phyloP scores from a whole-genome alignment of 2,113 vertebrate species.

The Ranitomeya variabilis region DNA sequence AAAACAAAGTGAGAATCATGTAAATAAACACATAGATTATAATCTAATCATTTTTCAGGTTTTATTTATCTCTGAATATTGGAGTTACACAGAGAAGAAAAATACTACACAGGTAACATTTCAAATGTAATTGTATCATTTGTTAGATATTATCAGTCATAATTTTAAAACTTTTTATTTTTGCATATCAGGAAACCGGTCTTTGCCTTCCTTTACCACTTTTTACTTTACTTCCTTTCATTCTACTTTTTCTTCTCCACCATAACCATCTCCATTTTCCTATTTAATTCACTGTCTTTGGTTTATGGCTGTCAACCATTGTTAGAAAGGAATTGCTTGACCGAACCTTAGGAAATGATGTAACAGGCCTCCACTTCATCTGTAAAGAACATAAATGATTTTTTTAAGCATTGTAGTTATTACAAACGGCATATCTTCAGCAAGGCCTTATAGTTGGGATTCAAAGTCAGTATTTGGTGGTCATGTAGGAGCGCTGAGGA shows the following conservation, averaged over 20 bases:
- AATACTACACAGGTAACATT: background rate
- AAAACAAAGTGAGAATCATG: constrained; percentile 33
- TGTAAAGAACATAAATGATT: too few relatives aligned
- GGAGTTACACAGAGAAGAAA: background rate
- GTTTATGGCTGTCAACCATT: background rate
- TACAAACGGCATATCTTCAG: too few relatives aligned
- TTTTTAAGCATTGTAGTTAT: too few relatives aligned
- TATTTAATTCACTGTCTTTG: background rate
- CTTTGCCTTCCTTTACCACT: background rate
- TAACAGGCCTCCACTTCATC: too few relatives aligned
- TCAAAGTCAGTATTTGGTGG: too few relatives aligned
- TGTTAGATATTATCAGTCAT: background rate
- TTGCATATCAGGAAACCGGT: background rate
- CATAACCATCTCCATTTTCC: too few relatives aligned
- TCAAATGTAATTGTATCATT: background rate
- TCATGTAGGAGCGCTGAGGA: too few relatives aligned
- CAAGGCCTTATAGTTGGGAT: too few relatives aligned
- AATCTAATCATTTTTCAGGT: background rate
- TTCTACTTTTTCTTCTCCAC: background rate
- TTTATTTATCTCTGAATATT: constrained; percentile 1
- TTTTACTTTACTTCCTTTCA: background rate
- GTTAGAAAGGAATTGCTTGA: background rate
- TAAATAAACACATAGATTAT: constrained; percentile 30
- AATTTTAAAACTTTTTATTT: background rate
- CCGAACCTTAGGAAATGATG: background rate